Conservation (phyloP, 1,140 invertebrate genomes). For the Portunus trituberculatus region DNA sequence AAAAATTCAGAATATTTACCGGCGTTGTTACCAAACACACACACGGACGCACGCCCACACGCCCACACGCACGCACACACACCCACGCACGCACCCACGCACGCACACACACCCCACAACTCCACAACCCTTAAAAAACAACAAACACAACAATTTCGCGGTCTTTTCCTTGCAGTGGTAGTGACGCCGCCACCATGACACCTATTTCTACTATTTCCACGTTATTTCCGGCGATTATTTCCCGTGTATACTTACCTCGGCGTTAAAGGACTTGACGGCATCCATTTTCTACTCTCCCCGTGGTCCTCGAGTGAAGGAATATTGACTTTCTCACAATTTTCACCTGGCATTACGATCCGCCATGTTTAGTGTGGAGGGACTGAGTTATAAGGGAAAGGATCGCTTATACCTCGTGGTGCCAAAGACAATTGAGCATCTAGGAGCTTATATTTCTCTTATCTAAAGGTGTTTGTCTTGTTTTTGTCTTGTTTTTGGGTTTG, state of each 20-base stretch:
- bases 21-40: background rate
- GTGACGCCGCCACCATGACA: background rate
- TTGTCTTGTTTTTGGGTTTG: background rate
- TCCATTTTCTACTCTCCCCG: constrained; percentile 44
- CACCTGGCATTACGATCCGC: constrained; percentile 61
- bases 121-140: background rate
- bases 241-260: constrained; percentile 53
- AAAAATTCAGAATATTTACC: background rate
- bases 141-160: background rate
- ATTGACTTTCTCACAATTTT: constrained; percentile 52
- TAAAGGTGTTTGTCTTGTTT: background rate
- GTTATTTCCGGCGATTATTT: background rate
- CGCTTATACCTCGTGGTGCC: too few relatives aligned
- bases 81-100: background rate
- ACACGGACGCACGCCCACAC: background rate
- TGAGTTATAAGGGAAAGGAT: too few relatives aligned
- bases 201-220: background rate
- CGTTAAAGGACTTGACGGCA: constrained; percentile 68
- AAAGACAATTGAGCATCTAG: constrained; percentile 34
- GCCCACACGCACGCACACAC: background rate
- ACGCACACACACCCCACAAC: background rate
- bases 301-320: background rate
- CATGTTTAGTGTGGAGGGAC: constrained; percentile 52
- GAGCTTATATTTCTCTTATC: background rate
- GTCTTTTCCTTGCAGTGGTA: background rate